Evolutionary conservation across 2,888 invertebrate species (phyloP).

Genomic region (Kryphioiulus occultus): DNA sequence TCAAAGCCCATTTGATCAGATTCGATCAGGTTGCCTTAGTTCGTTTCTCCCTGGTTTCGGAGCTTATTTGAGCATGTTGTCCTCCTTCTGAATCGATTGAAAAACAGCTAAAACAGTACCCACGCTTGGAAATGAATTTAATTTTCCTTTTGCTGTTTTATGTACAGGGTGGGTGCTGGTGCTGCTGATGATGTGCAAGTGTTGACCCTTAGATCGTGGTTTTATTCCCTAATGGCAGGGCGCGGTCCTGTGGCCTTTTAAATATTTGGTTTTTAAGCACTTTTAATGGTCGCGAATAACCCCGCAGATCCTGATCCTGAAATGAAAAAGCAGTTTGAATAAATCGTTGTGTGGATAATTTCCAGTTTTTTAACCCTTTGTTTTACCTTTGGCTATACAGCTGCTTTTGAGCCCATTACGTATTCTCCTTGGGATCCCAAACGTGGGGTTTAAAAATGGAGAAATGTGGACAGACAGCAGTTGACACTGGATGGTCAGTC

Average conservation of each 20-base stretch:
- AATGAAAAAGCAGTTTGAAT: background rate
- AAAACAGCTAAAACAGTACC: background rate
- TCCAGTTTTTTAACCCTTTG: constrained; percentile 30
- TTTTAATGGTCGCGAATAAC: background rate
- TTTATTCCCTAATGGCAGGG: background rate
- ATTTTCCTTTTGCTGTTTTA: background rate
- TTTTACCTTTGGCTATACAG: constrained; percentile 15
- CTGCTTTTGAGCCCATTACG: background rate
- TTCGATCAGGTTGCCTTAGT: background rate
- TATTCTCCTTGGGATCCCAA: background rate
- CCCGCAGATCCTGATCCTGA: background rate
- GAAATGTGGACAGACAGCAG: constrained; percentile 14
- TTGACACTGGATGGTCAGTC: constrained; percentile 1
- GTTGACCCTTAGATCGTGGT: background rate
- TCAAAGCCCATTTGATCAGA: constrained; percentile 24
- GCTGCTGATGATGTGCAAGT: background rate
- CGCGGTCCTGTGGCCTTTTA: background rate
- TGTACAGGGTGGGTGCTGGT: too few relatives aligned
- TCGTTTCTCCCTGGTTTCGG: background rate
- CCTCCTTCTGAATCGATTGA: background rate
- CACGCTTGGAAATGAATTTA: background rate
- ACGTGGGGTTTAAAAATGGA: constrained; percentile 11
- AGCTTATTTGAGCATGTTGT: background rate
- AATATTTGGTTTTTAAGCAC: background rate
- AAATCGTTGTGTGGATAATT: background rate